Percentiles rank a stretch among this genome's conserved stretches.
These are phyloP conservation scores for Rhyacichthys aspro DNA, from an alignment of 2,797 vertebrate species.

Conservation along the genomic window DNA sequence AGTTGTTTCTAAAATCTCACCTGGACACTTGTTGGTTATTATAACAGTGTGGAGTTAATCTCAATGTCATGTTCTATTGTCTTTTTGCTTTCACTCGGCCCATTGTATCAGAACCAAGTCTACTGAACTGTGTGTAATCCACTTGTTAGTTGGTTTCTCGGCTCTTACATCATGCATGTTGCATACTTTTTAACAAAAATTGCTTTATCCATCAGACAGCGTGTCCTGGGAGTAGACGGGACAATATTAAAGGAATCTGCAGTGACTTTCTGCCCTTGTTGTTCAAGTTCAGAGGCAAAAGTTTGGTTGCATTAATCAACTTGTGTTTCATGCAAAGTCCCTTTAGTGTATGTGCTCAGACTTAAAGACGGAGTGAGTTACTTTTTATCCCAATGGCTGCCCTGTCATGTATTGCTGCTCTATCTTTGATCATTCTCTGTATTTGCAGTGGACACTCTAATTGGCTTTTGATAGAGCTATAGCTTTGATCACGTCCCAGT, in stretches of 20 bases:
- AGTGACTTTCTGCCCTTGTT: conserved; percentile 10
- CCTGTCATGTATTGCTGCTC: conserved; percentile 37
- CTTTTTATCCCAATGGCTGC: conserved; percentile 31
- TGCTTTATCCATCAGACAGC: conserved; percentile 43
- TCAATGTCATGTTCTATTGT: conserved; percentile 7
- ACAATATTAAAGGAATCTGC: conserved; percentile 5
- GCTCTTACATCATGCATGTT: conserved; percentile 24
- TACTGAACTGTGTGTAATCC: conserved; percentile 25
- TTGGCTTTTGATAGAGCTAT: conserved; percentile 55
- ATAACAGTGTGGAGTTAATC: conserved; percentile 10
- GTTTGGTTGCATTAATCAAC: conserved; percentile 29
- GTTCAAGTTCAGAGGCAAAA: background rate
- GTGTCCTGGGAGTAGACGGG: conserved; percentile 26
- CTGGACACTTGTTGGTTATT: conserved; percentile 8
- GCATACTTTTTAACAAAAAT: conserved; percentile 29
- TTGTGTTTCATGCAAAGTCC: conserved; percentile 34
- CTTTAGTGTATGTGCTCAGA: conserved; percentile 41
- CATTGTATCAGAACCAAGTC: conserved; percentile 11
- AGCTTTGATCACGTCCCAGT: conserved; percentile 57
- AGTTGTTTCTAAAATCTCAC: conserved; percentile 15
- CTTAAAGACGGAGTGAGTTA: conserved; percentile 46
- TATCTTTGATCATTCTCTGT: conserved; percentile 61
- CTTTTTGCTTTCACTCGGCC: conserved; percentile 7
- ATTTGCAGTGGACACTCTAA: conserved; percentile 57
- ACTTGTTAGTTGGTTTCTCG: conserved; percentile 31